Evolutionary conservation across 2,113 vertebrate genomes (phyloP), one percentile per base, ranked within the genome.

Genomic region (Alces alces): DNA sequence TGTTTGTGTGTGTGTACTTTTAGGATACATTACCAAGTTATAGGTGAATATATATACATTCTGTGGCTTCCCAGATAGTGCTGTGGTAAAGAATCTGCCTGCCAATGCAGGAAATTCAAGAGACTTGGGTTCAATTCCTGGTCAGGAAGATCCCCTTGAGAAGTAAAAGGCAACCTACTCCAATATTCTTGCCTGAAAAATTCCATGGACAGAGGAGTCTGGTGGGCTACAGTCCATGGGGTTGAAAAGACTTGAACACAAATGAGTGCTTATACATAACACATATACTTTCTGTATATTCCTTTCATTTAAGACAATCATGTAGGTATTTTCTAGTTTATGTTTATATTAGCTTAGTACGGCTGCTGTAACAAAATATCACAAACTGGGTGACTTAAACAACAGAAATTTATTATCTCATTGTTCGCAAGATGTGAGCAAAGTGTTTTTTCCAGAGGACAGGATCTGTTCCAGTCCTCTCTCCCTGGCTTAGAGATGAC

Each of bases 311-410:
- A 95, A 97, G 93, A 86, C 70, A 17, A 96, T 96, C 95, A 96
- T 96, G 83, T 78, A 97, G 92, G 96, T 98, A 86, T 86, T 97
- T 98, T 54, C 92, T 55, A 97, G 96, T 98, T 98, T 96, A 64
- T 45, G 0, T 54, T 80, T 94, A 23, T 45, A 54, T 80, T 36
- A 6, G 5, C 39, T 96, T n/a, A 6, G 33, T 80, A 93, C 19
- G 27, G 15, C 33, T 80, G 7, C 57, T 8, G 1, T 80, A 70
- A 83, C 33, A 57, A 89, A 93, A 43, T 57, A 58, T 27, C 27
- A 57, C 66, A 58, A 61, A 60, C 6, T 6, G 16, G 28, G 23
- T 33, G 47, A 80, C 23, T 79, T 64, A 86, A 84, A 52, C n/a
- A 55, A 43, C n/a, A 89, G 36, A 83, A 73, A 83, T 73, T 10